phyloP scores from a whole-genome alignment of 2,888 invertebrate genomes.

The Eulithis prunata region DNA sequence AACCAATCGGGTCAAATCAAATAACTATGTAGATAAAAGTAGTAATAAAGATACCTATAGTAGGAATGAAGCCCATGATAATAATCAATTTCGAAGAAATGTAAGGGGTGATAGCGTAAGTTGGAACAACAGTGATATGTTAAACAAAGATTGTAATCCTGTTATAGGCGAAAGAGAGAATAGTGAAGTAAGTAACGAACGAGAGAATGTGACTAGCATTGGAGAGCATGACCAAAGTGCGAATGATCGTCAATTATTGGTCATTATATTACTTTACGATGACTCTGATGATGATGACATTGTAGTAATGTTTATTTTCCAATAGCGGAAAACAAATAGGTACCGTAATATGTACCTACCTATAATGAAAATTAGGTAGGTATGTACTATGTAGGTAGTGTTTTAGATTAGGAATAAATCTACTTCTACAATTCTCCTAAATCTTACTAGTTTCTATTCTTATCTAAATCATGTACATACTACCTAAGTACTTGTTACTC shows the following conservation, averaged over 20 bases:
- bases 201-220: slow-evolving; percentile 58
- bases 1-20: slow-evolving; percentile 24
- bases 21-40: slow-evolving; percentile 28
- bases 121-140: slow-evolving; percentile 37
- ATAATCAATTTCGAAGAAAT: slow-evolving; percentile 32
- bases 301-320: slow-evolving; percentile 60
- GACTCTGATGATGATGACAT: slow-evolving; percentile 50
- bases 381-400: slow-evolving; percentile 3
- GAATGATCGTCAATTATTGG: slow-evolving; percentile 70
- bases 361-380: slow-evolving; percentile 23
- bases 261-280: slow-evolving; percentile 65
- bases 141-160: slow-evolving; percentile 32
- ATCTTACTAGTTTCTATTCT: slow-evolving; percentile 42
- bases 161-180: slow-evolving; percentile 51
- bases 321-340: slow-evolving; percentile 37
- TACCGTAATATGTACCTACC: slow-evolving; percentile 9
- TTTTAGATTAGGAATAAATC: slow-evolving; percentile 33
- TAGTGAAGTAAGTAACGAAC: slow-evolving; percentile 59
- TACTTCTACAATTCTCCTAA: slow-evolving; percentile 37
- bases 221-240: slow-evolving; percentile 52
- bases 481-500: not conserved
- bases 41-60: slow-evolving; percentile 26
- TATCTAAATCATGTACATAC: slow-evolving; percentile 15
- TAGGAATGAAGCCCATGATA: slow-evolving; percentile 22
- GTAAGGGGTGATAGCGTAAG: slow-evolving; percentile 21